Base-by-base conservation (phyloP, 2,888 invertebrate genomes). In the Drosophila maculinotata region DNA sequence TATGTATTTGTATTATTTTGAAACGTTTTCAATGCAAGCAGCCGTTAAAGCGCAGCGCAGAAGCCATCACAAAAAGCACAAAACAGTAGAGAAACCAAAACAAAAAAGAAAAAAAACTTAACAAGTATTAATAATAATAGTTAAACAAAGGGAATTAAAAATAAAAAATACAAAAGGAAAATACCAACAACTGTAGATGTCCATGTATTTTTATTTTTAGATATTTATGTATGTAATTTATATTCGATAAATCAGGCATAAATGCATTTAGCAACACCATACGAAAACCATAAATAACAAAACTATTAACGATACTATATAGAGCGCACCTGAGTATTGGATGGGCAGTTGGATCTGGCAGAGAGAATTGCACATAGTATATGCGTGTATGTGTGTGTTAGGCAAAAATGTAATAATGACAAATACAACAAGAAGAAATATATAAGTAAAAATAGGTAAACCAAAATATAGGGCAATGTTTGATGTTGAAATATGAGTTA, bases 401-500 rank as follows among this genome's bases (percentile, higher is more conserved):
- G 56, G 62, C 25, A 52, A 67, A 56, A 49, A 65, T 65, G 64
- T 39, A 83, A 57, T 64, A 69, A 44, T 53, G 78, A 78, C 63
- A 79, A 81, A 79, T 79, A 84, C 57, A 65, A 67, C 33, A 77
- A 53, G 38, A 57, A 71, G 53, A 65, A 39, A 63, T 65, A 58
- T 72, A 72, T 67, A 70, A 62, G 39, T 66, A 59, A 60, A 72
- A 69, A 63, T 63, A 60, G 66, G 60, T 47, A 70, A 69, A 48
- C 64, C 67, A 78, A 72, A 66, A 70, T 88, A 87, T 84, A 88
- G 76, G 82, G 65, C 60, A 87, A 87, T 76, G 87, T 87, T 87
- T 87, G 80, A 87, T 86, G 87, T 86, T 86, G 69, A 83, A 58
- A 51, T 69, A 79, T 87, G 85, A 79, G 69, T 87, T 78, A 72